phyloP scores from a whole-genome alignment of 2,797 vertebrate genomes.

The Anguilla pacifica region DNA sequence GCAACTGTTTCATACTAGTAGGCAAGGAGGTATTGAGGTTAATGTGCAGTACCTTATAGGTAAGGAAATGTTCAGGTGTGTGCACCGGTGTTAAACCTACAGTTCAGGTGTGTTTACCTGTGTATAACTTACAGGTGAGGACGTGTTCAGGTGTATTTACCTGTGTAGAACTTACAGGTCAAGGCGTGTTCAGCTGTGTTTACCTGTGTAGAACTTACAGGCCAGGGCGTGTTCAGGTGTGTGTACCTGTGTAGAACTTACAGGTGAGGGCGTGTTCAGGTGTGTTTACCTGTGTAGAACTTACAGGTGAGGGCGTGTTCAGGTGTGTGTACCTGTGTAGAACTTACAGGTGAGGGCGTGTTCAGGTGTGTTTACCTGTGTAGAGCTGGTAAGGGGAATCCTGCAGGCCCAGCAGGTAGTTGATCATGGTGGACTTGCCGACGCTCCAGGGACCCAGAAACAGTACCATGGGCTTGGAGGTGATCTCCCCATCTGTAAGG shows the following conservation, averaged over 20 bases:
- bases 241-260: background rate
- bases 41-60: slow-evolving; percentile 40
- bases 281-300: background rate
- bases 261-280: background rate
- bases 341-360: slow-evolving; percentile 25
- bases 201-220: too few species aligned
- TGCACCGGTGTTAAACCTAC: background rate
- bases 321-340: background rate
- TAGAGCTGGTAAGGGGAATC: slow-evolving; percentile 95
- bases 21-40: background rate
- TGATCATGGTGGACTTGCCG: slow-evolving; percentile 99
- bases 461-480: slow-evolving; percentile 97
- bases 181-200: too few species aligned
- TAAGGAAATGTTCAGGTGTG: slow-evolving; percentile 67
- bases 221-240: background rate
- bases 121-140: background rate
- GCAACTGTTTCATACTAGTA: background rate
- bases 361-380: slow-evolving; percentile 58
- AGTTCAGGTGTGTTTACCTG: background rate
- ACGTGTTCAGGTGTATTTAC: background rate
- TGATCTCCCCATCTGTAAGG: slow-evolving; percentile 92
- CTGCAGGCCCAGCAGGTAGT: slow-evolving; percentile 94
- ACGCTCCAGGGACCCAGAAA: slow-evolving; percentile 99
- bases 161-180: background rate
- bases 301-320: background rate